phyloP scores from a whole-genome alignment of 2,888 invertebrate genomes.

The Xylota sylvarum region DNA sequence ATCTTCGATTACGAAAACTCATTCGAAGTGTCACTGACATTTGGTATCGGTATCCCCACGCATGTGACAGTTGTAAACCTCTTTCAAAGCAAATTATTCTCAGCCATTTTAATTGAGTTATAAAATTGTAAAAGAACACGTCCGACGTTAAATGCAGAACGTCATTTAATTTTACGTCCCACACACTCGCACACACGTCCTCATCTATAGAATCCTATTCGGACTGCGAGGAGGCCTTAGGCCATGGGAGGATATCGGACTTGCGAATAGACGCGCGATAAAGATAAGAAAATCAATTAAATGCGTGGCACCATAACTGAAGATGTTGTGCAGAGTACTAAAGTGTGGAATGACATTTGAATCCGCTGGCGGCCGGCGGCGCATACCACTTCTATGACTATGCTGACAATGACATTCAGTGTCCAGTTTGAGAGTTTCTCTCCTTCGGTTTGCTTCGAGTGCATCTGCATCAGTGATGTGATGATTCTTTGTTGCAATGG shows the following conservation, averaged over 20 bases:
- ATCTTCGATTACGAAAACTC: constrained; percentile 20
- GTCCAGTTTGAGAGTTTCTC: constrained; percentile 26
- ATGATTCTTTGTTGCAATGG: constrained; percentile 31
- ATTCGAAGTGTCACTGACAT: constrained; percentile 57
- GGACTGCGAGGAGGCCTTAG: constrained; percentile 25
- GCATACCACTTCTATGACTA: background rate
- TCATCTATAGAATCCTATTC: constrained; percentile 17
- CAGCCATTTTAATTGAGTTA: constrained; percentile 46
- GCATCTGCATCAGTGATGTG: background rate
- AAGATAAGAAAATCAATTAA: constrained; percentile 75
- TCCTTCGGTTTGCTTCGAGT: background rate
- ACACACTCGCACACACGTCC: constrained; percentile 36
- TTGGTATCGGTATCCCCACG: constrained; percentile 10
- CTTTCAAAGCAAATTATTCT: constrained; percentile 40
- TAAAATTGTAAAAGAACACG: constrained; percentile 20
- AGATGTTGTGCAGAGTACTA: constrained; percentile 40
- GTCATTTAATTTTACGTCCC: constrained; percentile 55
- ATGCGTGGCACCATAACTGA: constrained; percentile 43
- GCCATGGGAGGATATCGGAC: constrained; percentile 42
- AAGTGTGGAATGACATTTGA: constrained; percentile 10
- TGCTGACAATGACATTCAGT: constrained; percentile 67
- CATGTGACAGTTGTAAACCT: constrained; percentile 53
- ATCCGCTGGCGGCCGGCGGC: background rate
- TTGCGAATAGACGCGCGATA: constrained; percentile 62
- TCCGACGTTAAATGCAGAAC: background rate